These are phyloP conservation scores for Bradypodion pumilum DNA, from an alignment of 2,797 vertebrate genomes.

Conservation along the genomic window DNA sequence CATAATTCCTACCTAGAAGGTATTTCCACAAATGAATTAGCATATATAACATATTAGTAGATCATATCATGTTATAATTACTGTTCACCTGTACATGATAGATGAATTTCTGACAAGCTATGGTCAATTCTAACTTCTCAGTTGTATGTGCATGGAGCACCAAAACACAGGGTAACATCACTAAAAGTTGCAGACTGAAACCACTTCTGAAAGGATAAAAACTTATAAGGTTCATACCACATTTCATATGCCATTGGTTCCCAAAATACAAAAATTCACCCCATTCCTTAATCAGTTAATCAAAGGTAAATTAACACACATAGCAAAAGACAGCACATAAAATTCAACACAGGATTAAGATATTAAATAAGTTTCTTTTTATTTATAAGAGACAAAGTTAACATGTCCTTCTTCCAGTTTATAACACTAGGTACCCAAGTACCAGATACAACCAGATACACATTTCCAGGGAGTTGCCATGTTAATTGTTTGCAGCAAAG, in stretches of 20 bases:
- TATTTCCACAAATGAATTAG: neutral
- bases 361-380: neutral
- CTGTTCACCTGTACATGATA: neutral
- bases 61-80: neutral
- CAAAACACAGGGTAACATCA: neutral
- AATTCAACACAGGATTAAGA: neutral
- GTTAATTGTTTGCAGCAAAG: too few relatives aligned
- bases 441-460: neutral
- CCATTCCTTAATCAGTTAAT: neutral
- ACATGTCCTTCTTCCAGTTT: neutral
- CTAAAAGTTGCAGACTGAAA: neutral
- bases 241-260: neutral
- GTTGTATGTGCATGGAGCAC: neutral
- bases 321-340: neutral
- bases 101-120: neutral
- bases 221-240: neutral
- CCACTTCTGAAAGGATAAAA: neutral
- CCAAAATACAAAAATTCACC: neutral
- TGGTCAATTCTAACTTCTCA: neutral
- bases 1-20: neutral
- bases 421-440: neutral
- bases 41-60: neutral
- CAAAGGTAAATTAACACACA: neutral
- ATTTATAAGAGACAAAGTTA: neutral
- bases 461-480: too few relatives aligned